These are phyloP conservation scores for Dendroctonus ponderosae DNA, from an alignment of 1,140 invertebrate species.

Conservation along the genomic window DNA sequence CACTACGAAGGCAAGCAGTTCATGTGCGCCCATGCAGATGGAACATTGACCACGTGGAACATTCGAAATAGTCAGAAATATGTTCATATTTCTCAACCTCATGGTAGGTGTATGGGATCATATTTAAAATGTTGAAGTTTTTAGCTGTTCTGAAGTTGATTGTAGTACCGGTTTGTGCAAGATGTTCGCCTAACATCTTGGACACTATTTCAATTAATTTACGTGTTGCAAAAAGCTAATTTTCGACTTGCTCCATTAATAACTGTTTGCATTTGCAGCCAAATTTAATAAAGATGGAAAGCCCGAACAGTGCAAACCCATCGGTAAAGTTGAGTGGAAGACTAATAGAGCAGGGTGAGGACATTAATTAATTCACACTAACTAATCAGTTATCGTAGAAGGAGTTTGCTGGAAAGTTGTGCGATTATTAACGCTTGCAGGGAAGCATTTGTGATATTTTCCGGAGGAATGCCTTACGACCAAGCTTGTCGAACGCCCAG, in stretches of 20 bases:
- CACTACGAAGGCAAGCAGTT: constrained; percentile 98
- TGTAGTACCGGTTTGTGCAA: too few species aligned
- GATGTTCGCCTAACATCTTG: too few species aligned
- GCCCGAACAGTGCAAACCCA: constrained; percentile 84
- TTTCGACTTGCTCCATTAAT: neutral
- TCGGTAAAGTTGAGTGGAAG: constrained; percentile 95
- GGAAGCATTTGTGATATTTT: constrained; percentile 91
- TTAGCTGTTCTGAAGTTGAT: too few species aligned
- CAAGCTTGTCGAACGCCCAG: constrained; percentile 87
- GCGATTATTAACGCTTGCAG: constrained; percentile 52
- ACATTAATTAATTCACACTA: neutral
- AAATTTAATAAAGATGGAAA: constrained; percentile 86
- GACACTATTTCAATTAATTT: neutral
- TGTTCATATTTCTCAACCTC: constrained; percentile 79
- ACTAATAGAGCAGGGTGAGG: constrained; percentile 80
- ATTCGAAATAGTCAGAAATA: constrained; percentile 74
- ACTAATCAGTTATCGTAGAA: neutral
- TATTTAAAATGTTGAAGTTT: too few species aligned
- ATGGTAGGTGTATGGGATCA: constrained; percentile 65
- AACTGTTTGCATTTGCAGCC: constrained; percentile 57
- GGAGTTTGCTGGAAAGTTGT: too few species aligned
- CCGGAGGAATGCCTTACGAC: constrained; percentile 89
- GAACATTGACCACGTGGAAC: constrained; percentile 91
- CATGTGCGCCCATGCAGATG: constrained; percentile 94
- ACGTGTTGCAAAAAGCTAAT: constrained; percentile 10